Evolutionary conservation across 2,888 invertebrate genomes (phyloP).

Genomic region (Sarcophaga rosellei): DNA sequence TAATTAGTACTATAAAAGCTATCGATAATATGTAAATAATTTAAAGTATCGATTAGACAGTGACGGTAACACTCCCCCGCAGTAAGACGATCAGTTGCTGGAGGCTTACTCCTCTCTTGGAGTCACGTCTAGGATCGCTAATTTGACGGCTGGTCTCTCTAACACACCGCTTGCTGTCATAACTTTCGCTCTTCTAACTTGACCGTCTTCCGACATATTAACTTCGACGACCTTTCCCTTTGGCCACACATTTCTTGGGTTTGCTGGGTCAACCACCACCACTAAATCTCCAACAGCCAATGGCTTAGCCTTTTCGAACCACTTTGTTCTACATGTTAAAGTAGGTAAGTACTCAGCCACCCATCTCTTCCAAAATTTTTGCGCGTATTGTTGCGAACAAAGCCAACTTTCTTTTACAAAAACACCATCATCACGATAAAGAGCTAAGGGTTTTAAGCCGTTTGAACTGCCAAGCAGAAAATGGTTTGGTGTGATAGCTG

Average conservation of each 20-base stretch:
- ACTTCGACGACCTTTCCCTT: slow-evolving; percentile 17
- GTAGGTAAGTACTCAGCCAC: slow-evolving; percentile 38
- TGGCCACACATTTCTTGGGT: slow-evolving; percentile 16
- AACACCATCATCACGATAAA: slow-evolving; percentile 11
- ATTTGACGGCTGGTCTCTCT: slow-evolving; percentile 20
- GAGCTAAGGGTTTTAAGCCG: slow-evolving; percentile 27
- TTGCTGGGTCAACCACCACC: slow-evolving; percentile 30
- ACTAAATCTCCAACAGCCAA: slow-evolving; percentile 16
- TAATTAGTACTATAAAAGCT: too few species aligned
- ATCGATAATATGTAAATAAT: too few species aligned
- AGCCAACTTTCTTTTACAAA: slow-evolving; percentile 25
- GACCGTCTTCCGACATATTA: slow-evolving; percentile 4
- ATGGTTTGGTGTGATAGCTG: slow-evolving; percentile 23
- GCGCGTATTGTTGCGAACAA: slow-evolving; percentile 24
- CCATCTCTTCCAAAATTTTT: slow-evolving; percentile 33
- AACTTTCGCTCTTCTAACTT: slow-evolving; percentile 21
- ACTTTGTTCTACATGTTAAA: slow-evolving; percentile 32
- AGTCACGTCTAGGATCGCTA: slow-evolving; percentile 30
- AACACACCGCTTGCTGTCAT: slow-evolving; percentile 19
- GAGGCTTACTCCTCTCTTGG: slow-evolving; percentile 18
- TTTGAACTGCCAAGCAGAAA: background rate
- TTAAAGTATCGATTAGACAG: background rate
- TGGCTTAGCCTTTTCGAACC: slow-evolving; percentile 20
- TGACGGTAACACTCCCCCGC: slow-evolving; percentile 35
- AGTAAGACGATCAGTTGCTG: slow-evolving; percentile 14